phyloP scores from a whole-genome alignment of 2,113 vertebrate genomes.

The Hiodon alosoides region DNA sequence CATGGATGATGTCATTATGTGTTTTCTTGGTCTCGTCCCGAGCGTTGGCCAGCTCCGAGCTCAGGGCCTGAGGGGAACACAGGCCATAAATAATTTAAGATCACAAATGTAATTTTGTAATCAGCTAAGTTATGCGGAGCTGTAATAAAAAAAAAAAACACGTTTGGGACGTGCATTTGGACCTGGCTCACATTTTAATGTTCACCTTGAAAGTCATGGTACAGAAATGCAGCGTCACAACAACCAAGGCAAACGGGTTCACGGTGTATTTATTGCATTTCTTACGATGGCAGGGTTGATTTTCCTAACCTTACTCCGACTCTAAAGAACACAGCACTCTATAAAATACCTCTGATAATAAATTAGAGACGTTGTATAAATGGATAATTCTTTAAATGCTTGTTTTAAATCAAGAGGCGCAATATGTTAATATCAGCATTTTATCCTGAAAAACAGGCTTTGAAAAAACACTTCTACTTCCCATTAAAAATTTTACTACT shows the following conservation, averaged over 20 bases:
- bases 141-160: not conserved
- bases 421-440: not conserved
- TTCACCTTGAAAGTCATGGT: no score
- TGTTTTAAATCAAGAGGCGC: not conserved
- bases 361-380: no score
- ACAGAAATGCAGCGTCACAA: no score
- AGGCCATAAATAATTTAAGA: not conserved
- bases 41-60: slow-evolving; percentile 81
- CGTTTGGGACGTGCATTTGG: no score
- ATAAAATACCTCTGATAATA: not conserved
- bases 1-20: slow-evolving; percentile 86
- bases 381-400: not conserved
- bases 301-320: no score
- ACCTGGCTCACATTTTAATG: no score
- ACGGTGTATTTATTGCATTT: no score
- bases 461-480: no score
- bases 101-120: not conserved
- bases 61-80: slow-evolving; percentile 70
- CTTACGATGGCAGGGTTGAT: no score
- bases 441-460: no score
- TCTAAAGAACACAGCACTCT: not conserved
- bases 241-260: no score
- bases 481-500: no score
- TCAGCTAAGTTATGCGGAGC: not conserved
- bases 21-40: slow-evolving; percentile 94